Evolutionary conservation across 2,113 vertebrate genomes (phyloP), one percentile per base, ranked within the genome.

Genomic region (Leucoraja erinaceus): DNA sequence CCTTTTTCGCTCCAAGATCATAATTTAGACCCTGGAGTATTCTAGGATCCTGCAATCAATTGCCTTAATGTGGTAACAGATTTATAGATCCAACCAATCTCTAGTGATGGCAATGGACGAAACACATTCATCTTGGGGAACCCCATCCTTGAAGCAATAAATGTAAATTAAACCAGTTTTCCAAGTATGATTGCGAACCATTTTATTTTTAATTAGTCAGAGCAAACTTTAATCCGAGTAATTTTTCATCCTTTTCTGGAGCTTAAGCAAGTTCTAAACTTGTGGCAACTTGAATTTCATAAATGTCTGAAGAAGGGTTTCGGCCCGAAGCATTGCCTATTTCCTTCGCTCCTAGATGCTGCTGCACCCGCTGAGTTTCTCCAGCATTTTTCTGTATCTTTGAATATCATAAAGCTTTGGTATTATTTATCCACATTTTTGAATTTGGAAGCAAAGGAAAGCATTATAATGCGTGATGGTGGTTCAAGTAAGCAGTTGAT

Each of bases 1-100:
- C 93, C 94, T 77, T 94, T 92, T 91, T 25, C 93, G 88, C 93
- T 93, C 91, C 22, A 84, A 0, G 4, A 38, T 78, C 38, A 22
- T 38, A 79, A 47, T 81, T 81, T 84, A 10, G 54, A 59, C 56
- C 78, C 79, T 22, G 10, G 54, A 7, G 25, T 22, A 28, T 25
- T 47, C 38, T 25, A 11, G 8, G 25, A 10, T 59, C 54, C 56
- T n/a, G 1, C 47, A 83, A 83, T 9, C 79, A 56, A 12, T 54
- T 84, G 59, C 28, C 25, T 86, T 86, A 7, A 61, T 5, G 2
- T 25, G 28, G 28, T 61, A 28, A 16, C 59, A 61, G 12, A 86
- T 86, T 63, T 63, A 28, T 61, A 63, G 56, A 61, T 63, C 28
- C 28, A 63, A n/a, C 74, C 11, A 75, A 14, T 18, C 28, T 9